Evolutionary conservation across 2,113 vertebrate genomes (phyloP).

Genomic region (Fukomys damarensis): DNA sequence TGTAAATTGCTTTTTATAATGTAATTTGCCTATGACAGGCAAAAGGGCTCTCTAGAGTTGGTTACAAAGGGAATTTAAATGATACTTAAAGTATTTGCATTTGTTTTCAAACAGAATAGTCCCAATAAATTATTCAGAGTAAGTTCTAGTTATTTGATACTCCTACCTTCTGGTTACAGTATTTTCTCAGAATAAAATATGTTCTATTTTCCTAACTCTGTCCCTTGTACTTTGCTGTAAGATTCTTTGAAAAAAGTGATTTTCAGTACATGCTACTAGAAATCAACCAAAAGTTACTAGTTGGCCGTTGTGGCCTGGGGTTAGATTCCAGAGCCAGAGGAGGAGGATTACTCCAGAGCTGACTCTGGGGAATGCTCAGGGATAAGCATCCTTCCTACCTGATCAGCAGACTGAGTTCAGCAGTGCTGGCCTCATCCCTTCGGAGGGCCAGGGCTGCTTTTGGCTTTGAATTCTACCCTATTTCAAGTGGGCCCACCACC

Average conservation of each 20-base stretch:
- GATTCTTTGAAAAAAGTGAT: not conserved
- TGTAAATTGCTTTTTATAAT: not conserved
- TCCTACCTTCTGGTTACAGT: not conserved
- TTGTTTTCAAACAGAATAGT: not conserved
- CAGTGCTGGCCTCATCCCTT: not conserved
- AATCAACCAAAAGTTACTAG: not conserved
- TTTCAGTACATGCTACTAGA: not conserved
- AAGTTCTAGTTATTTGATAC: not conserved
- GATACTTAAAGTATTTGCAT: not conserved
- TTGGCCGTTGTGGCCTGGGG: not conserved
- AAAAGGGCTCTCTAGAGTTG: not conserved
- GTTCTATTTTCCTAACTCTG: not conserved
- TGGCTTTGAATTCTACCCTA: no score
- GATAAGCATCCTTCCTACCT: rapidly evolving
- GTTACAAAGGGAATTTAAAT: not conserved
- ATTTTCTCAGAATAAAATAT: not conserved
- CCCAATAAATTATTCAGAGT: not conserved
- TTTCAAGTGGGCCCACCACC: not conserved
- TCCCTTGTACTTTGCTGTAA: not conserved
- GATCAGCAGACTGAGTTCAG: not conserved
- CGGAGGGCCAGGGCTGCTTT: not conserved
- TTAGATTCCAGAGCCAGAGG: not conserved
- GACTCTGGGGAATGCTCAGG: not conserved
- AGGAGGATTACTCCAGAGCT: rapidly evolving
- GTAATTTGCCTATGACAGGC: not conserved